These are phyloP conservation scores for Lottia gigantea DNA, from an alignment of 2,888 invertebrate genomes.

Conservation along the genomic window DNA sequence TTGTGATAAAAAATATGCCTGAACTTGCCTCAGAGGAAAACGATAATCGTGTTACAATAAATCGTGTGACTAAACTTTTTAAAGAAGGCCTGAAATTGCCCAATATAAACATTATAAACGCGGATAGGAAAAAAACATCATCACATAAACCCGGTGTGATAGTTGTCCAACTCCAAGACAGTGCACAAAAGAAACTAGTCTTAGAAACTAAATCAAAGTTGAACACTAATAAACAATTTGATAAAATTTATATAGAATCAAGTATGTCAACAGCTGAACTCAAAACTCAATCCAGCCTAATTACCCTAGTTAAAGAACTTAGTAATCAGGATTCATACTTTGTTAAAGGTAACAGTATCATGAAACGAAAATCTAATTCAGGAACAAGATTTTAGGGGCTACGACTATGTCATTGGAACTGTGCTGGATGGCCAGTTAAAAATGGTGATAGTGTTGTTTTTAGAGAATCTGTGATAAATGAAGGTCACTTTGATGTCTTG, in stretches of 20 bases:
- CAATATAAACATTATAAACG: background rate
- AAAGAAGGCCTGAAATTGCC: background rate
- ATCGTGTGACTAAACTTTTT: background rate
- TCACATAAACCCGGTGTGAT: background rate
- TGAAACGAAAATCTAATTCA: conserved; percentile 1
- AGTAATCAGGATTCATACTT: conserved; percentile 11
- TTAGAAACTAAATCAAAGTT: background rate
- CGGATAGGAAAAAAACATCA: background rate
- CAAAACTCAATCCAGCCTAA: conserved; percentile 5
- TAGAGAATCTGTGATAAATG: conserved; percentile 11
- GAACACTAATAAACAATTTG: conserved; percentile 6
- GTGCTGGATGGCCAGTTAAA: background rate
- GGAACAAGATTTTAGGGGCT: conserved; percentile 2
- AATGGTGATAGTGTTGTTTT: background rate
- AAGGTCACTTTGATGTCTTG: background rate
- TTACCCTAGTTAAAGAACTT: conserved; percentile 14
- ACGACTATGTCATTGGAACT: conserved; percentile 16
- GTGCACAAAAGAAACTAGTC: background rate
- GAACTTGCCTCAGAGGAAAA: no score
- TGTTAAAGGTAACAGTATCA: conserved; percentile 10
- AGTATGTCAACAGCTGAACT: conserved; percentile 3
- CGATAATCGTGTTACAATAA: background rate
- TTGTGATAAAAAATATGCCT: no score
- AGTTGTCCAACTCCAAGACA: background rate
- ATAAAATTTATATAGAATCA: conserved; percentile 6